Evolutionary conservation across 2,113 vertebrate species (phyloP).

Genomic region (Athene noctua): DNA sequence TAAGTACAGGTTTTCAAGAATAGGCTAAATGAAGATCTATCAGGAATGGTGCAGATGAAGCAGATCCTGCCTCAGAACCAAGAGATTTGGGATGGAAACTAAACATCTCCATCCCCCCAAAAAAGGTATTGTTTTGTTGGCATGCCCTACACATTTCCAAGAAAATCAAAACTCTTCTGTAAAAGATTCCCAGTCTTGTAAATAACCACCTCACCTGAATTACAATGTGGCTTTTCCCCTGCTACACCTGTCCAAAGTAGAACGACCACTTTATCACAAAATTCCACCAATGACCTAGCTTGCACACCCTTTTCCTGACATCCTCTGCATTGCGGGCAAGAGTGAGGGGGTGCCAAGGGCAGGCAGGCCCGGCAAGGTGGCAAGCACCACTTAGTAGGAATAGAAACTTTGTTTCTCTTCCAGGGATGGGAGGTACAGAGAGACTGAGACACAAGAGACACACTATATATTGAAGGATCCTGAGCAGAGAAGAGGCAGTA

Average conservation of each 20-base stretch:
- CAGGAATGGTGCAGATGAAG: not conserved
- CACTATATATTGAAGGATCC: rapidly evolving
- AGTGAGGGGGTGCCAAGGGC: not conserved
- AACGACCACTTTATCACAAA: not conserved
- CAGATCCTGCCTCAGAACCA: not conserved
- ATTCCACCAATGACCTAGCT: not conserved
- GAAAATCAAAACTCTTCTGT: not conserved
- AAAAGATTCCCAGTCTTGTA: not conserved
- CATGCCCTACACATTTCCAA: not conserved
- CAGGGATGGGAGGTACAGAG: not conserved
- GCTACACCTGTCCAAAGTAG: not conserved
- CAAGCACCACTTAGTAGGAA: not conserved
- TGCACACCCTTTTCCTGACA: not conserved
- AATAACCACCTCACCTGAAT: not conserved
- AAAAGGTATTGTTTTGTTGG: not conserved
- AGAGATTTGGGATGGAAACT: not conserved
- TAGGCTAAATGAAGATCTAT: not conserved
- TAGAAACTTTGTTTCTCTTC: not conserved
- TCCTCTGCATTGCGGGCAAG: not conserved
- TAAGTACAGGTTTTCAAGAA: not conserved
- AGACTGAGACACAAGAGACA: not conserved
- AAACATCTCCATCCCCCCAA: rapidly evolving
- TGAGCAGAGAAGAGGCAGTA: not conserved
- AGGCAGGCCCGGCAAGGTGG: not conserved
- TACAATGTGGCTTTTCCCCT: not conserved